A percentile compares a stretch with the other conserved stretches of the same genome.
These are phyloP conservation scores for Catharus fuscescens DNA, from an alignment of 2,113 vertebrate genomes.

Conservation along the genomic window DNA sequence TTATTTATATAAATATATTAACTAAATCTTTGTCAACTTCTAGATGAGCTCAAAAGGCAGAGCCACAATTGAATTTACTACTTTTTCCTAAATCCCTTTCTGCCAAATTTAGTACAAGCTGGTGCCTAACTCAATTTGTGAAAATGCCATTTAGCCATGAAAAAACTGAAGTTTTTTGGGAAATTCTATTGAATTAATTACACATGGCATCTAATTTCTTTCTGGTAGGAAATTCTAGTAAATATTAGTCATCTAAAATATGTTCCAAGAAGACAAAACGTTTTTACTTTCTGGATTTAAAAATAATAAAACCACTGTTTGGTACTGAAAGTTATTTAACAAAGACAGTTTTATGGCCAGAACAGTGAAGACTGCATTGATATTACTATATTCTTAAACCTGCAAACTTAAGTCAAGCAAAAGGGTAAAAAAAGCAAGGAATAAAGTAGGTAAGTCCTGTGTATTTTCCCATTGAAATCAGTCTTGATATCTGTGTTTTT, in stretches of 20 bases:
- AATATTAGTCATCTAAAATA: not conserved
- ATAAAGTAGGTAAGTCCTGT: not conserved
- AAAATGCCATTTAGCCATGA: not conserved
- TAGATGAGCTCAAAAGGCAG: not conserved
- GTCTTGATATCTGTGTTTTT: accelerated
- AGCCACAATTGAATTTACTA: not conserved
- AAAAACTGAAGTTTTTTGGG: not conserved
- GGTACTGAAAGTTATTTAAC: not conserved
- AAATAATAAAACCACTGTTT: not conserved
- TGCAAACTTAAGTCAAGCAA: not conserved
- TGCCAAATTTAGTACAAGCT: not conserved
- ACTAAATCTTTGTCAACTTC: not conserved
- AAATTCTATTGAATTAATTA: not conserved
- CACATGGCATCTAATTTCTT: not conserved
- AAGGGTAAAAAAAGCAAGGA: not conserved
- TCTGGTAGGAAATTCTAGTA: not conserved
- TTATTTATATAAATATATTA: not conserved
- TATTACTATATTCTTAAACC: not conserved
- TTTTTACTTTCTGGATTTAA: not conserved
- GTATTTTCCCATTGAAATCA: not conserved
- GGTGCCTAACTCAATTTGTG: not conserved
- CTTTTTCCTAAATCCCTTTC: not conserved
- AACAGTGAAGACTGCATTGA: not conserved
- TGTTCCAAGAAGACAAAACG: not conserved
- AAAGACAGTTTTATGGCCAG: not conserved